A percentile compares a stretch with the other conserved stretches of the same genome.
phyloP scores from a whole-genome alignment of 2,797 vertebrate species.

The Pangasius sanitwongsei region DNA sequence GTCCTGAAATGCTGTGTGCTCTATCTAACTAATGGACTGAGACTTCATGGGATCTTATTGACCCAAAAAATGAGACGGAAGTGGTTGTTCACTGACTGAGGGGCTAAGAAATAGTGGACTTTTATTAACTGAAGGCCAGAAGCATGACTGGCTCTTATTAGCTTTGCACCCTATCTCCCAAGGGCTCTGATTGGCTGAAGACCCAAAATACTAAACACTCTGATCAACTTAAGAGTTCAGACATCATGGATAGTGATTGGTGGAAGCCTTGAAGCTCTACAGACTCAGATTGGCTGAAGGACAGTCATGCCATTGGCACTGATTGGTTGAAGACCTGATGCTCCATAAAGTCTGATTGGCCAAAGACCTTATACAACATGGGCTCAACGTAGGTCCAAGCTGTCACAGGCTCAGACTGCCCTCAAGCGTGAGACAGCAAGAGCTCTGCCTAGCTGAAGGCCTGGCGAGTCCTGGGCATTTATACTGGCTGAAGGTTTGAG shows the following conservation, averaged over 20 bases:
- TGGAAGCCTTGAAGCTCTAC: neutral
- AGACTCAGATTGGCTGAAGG: neutral
- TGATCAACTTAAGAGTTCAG: neutral
- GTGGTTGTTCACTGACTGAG: neutral
- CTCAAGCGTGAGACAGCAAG: neutral
- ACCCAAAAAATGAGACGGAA: neutral
- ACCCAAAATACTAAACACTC: neutral
- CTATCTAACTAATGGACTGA: neutral
- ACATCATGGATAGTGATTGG: neutral
- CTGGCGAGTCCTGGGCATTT: neutral
- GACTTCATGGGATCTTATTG: neutral
- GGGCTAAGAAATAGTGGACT: neutral
- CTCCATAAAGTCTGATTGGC: neutral
- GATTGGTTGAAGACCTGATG: neutral
- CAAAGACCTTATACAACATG: neutral
- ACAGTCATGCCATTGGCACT: neutral
- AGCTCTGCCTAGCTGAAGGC: neutral
- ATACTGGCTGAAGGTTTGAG: neutral
- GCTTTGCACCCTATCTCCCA: too few species aligned
- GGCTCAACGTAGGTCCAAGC: neutral
- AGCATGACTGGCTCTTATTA: neutral
- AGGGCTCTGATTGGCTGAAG: neutral
- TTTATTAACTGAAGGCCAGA: neutral
- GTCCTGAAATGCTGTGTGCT: neutral
- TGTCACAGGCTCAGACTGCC: neutral